Evolutionary conservation across 2,888 invertebrate genomes (phyloP).

Genomic region (Eumerus sabulonum): DNA sequence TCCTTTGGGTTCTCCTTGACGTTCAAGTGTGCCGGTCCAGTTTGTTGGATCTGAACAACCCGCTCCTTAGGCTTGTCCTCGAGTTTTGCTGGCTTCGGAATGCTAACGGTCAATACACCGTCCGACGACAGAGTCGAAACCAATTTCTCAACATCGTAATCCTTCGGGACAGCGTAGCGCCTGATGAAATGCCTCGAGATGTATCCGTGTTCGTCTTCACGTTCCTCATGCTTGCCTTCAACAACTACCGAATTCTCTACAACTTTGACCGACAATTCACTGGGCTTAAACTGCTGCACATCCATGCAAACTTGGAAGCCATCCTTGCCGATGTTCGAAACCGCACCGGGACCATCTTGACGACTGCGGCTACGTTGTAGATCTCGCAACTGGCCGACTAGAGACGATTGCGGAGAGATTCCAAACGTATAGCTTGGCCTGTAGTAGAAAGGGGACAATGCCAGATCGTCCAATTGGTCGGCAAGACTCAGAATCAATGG

Average conservation of each 20-base stretch:
- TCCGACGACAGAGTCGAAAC: too few relatives aligned
- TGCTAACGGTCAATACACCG: conserved; percentile 86
- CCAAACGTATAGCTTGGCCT: conserved; percentile 7
- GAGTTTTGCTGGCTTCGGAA: conserved; percentile 80
- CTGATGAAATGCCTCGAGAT: too few relatives aligned
- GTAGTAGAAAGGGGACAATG: conserved; percentile 32
- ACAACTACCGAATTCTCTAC: conserved; percentile 82
- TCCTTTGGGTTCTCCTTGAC: too few relatives aligned
- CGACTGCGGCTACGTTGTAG: too few relatives aligned
- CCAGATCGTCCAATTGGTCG: conserved; percentile 33
- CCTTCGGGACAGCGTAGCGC: conserved; percentile 84
- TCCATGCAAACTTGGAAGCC: too few relatives aligned
- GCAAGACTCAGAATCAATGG: conserved; percentile 35
- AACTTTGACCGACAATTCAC: conserved; percentile 86
- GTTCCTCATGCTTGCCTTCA: conserved; percentile 87
- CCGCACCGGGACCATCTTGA: neutral
- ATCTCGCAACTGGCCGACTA: neutral
- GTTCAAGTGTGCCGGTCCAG: conserved; percentile 78
- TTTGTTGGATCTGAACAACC: conserved; percentile 81
- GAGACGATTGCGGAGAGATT: conserved; percentile 13
- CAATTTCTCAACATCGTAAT: conserved; percentile 84
- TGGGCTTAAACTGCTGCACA: conserved; percentile 86
- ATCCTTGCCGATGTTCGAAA: conserved; percentile 79
- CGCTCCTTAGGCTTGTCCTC: conserved; percentile 64
- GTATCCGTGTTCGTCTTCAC: too few relatives aligned